Evolutionary conservation across 2,888 invertebrate species (phyloP), one percentile per base, ranked within the genome.

Genomic region (Drosophila atroscutellata): DNA sequence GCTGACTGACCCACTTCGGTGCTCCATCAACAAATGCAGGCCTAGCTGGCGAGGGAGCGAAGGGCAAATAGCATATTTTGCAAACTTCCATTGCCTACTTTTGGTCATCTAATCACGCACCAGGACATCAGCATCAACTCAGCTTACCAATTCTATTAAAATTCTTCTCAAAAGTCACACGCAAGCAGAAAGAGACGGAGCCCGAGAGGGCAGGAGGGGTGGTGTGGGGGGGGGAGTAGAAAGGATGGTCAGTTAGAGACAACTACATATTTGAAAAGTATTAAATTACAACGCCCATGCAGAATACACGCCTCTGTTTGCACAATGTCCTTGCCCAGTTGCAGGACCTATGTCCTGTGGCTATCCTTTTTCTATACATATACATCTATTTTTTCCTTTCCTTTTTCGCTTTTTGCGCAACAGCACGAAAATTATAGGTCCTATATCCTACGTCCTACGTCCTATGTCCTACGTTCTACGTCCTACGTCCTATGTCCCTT

Each of bases 101-200:
- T 73, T 77, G 52, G 83, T 89, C 88, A 69, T 85, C 77, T 82
- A 85, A 85, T 77, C 86, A 89, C 62, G 71, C 54, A 70, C 60
- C 34, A 47, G 57, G 55, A 60, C 57, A 36, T 11, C 26, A 50
- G 72, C 28, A 50, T 67, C 75, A 73, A 59, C 90, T 86, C 86
- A 88, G 74, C 67, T 86, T 88, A 88, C 86, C 90, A 86, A 86
- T 86, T 90, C 89, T 86, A 86, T 86, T 90, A 90, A 86, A 86
- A 90, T 88, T 86, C 89, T 82, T 81, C 67, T 73, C 61, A 75
- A 77, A 83, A 80, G 69, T 77, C 77, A 63, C 72, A 72, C 72
- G 80, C 72, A 69, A 71, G 68, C 66, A 74, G 49, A 72, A 72
- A 63, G 66, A 60, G 20, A 45, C 26, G 28, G 24, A 7, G 20